Percentiles rank a stretch among this genome's conserved stretches.
Evolutionary conservation across 2,113 vertebrate species (phyloP).

Genomic region (Athene noctua): DNA sequence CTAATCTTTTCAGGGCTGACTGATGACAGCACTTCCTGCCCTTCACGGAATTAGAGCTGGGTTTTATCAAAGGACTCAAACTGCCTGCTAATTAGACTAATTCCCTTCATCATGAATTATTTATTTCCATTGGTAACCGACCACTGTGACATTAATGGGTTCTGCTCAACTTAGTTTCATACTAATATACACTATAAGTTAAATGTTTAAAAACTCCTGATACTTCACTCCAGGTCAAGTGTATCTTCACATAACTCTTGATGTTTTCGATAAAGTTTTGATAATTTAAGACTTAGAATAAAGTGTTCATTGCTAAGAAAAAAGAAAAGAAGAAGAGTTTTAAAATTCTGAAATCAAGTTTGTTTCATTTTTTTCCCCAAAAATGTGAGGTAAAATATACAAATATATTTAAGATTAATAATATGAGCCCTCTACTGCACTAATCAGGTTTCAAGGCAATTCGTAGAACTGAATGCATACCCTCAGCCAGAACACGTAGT

Average conservation of each 20-base stretch:
- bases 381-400: not conserved
- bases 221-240: conserved; percentile 75
- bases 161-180: conserved; percentile 88
- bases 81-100: conserved; percentile 99
- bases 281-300: not conserved
- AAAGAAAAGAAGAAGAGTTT: not conserved
- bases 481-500: not conserved
- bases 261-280: conserved; percentile 57
- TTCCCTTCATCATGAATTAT: conserved; percentile 98
- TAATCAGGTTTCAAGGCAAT: not conserved
- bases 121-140: conserved; percentile 97
- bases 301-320: not conserved
- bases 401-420: not conserved
- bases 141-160: conserved; percentile 94
- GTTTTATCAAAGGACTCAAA: conserved; percentile 98
- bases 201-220: conserved; percentile 78
- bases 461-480: not conserved
- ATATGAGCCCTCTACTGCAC: not conserved
- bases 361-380: not conserved
- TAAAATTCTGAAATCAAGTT: not conserved
- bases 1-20: conserved; percentile 98
- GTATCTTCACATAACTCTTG: conserved; percentile 62
- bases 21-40: conserved; percentile 97
- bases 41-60: conserved; percentile 93
- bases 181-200: conserved; percentile 86